Base-by-base conservation (phyloP, 2,113 vertebrate genomes). In the Nipponia nippon region DNA sequence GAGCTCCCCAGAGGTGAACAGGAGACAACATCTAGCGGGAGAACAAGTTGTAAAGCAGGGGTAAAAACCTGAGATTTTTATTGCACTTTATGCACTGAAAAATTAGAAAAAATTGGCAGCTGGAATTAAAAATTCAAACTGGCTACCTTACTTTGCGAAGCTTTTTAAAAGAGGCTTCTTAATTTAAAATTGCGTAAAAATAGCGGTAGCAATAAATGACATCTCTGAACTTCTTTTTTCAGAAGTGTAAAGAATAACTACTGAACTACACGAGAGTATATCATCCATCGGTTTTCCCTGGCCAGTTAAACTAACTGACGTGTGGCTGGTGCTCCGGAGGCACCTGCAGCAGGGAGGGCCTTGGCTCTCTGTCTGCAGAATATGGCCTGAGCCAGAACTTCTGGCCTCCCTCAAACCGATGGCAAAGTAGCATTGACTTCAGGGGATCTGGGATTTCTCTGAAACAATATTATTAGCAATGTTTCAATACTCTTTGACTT, bases 371-470 rank as follows among this genome's bases (percentile, higher is more conserved):
- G 9, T 32, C 58, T 82, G 66, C 30, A 80, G 79, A 94, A 65
- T 34, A 14, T 13, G 36, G 58, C 16, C 32, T 66, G 59, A 69
- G 53, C 61, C 25, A 79, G 75, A 92, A 86, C 46, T 91, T 72
- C 77, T 94, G 90, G 44, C 58, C 62, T 58, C 58, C 29, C 49
- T 83, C 84, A 76, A 88, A 70, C 34, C 3, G 5, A 55, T 46
- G 71, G 49, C n/a, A 83, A 90, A 86, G 42, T 34, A 90, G 20
- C 69, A 47, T 70, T 84, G 61, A 79, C 72, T 95, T 84, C 34
- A 47, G 44, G 44, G 38, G 46, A 63, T 91, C 93, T 94, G 93
- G 66, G 46, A 52, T 94, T 97, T 95, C 91, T 94, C 93, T 93
- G 53, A 46, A 91, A 77, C 93, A 95, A 89, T 93, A 53, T 55